Conservation (phyloP, 2,113 vertebrate genomes). For the Calypte anna region DNA sequence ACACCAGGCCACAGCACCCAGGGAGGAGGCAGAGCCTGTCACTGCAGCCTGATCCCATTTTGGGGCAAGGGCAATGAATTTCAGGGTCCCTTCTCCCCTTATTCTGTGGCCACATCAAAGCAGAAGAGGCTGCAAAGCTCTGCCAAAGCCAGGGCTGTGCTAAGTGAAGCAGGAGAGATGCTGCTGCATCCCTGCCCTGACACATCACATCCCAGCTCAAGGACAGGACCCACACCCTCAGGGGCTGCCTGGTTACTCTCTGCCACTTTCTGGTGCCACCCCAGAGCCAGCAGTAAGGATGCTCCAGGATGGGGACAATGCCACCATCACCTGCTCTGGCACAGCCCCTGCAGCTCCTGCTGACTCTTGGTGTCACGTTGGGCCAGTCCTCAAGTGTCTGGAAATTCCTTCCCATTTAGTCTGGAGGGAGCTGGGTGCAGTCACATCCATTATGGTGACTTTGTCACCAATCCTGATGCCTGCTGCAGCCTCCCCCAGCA, state of each 20-base stretch:
- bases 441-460: not conserved
- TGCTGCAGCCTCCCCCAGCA: not conserved
- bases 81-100: not conserved
- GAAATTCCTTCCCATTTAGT: not conserved
- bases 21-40: not conserved
- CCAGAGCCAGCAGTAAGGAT: not conserved
- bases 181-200: not conserved
- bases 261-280: fast-evolving
- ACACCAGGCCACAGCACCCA: fast-evolving
- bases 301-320: fast-evolving
- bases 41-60: not conserved
- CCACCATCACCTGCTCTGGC: not conserved
- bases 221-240: fast-evolving
- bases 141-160: fast-evolving
- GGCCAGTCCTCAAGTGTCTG: not conserved
- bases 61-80: not conserved
- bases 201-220: fast-evolving
- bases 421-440: not conserved
- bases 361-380: not conserved
- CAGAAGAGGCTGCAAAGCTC: not conserved
- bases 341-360: not conserved
- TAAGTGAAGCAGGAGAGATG: not conserved
- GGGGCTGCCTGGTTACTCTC: not conserved
- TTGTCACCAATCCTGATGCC: not conserved
- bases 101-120: not conserved